Conservation (phyloP, 2,888 invertebrate species). For the Apotomis turbidana region DNA sequence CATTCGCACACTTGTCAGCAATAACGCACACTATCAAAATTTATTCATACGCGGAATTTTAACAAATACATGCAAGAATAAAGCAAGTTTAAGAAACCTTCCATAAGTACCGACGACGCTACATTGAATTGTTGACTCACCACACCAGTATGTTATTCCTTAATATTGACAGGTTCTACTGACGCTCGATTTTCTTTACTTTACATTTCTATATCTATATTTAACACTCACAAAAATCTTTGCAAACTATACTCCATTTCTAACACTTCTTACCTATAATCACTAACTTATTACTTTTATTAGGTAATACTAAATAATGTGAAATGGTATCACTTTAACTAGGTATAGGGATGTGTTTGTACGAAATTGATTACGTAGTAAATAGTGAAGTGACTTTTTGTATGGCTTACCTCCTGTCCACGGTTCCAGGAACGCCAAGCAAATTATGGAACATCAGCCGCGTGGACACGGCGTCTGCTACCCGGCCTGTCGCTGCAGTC, state of each 20-base stretch:
- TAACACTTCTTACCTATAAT: too few relatives aligned
- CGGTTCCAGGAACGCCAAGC: constrained; percentile 68
- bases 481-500: constrained; percentile 62
- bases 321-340: background rate
- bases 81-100: too few relatives aligned
- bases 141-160: background rate
- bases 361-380: too few relatives aligned
- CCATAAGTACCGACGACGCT: background rate
- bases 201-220: background rate
- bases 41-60: too few relatives aligned
- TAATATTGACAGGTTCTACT: background rate
- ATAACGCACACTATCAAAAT: too few relatives aligned
- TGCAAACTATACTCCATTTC: background rate
- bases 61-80: too few relatives aligned
- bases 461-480: constrained; percentile 70
- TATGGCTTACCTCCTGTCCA: constrained; percentile 19
- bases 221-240: background rate
- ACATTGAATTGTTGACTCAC: background rate
- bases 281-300: too few relatives aligned
- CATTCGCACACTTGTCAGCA: too few relatives aligned
- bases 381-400: background rate
- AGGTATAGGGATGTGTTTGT: too few relatives aligned
- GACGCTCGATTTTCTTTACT: background rate
- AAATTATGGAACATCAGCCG: constrained; percentile 59
- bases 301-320: background rate